Base-by-base conservation (phyloP, 2,888 invertebrate genomes). In the Harmothoe impar region DNA sequence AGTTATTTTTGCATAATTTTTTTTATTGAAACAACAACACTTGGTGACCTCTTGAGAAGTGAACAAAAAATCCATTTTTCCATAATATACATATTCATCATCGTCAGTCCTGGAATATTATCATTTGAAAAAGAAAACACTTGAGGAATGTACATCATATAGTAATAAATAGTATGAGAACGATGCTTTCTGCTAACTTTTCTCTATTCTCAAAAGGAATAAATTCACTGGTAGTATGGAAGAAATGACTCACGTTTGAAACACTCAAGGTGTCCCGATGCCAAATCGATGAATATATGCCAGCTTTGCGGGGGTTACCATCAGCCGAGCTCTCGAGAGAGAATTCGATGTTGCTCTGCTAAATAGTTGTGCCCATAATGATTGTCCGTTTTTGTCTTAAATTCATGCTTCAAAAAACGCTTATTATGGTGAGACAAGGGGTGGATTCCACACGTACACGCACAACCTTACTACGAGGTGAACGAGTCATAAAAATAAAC, bases 401-500 rank as follows among this genome's bases (percentile, higher is more conserved):
- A 33, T 35, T 35, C 81, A 35, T 81, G 81, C 81, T 81, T 43
- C 33, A 77, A 35, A 77, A 81, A 81, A 81, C 20, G 35, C 81
- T 35, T 81, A n/a, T n/a, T n/a, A 43, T 43, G 23, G 81, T 81
- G 81, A 81, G 35, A 81, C 81, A 81, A 81, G 43, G 81, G 81
- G 81, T 81, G 81, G 81, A 81, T 81, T 31, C 25, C 86, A 86
- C 86, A 86, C 86, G 10, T 86, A 54, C 56, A 86, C 86, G 56
- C 86, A 86, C 86, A 86, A 86, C 86, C 86, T 56, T 29, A 54
- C 86, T 86, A 86, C 54, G 33, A 86, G 86, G 86, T 86, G 86
- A 86, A 86, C 86, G 86, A 54, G 86, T 56, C 86, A 86, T 86
- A 86, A 86, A 86, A 86, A 86, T 86, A 86, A 86, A 86, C 54